Conservation (phyloP, 2,113 vertebrate species). For the Nesoenas mayeri region DNA sequence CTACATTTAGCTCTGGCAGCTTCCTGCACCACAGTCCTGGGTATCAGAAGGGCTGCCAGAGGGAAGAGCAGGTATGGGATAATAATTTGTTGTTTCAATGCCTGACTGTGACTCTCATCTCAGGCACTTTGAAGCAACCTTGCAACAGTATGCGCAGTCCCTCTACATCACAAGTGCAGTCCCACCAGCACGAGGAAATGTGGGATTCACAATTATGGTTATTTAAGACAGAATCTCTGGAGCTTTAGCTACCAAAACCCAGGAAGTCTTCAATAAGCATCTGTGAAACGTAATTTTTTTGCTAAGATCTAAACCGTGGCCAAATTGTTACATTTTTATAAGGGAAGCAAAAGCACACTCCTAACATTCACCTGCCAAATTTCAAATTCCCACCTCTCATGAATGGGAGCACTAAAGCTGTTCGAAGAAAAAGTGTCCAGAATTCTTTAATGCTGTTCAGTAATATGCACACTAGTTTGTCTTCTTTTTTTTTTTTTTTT, state of each 20-base stretch:
- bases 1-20: background rate
- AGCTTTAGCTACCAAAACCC: background rate
- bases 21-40: background rate
- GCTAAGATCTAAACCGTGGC: background rate
- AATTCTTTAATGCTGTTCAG: conserved; percentile 18
- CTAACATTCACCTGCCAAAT: background rate
- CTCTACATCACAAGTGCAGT: background rate
- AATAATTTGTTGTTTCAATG: background rate
- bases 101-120: background rate
- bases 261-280: conserved; percentile 7
- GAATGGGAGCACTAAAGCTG: background rate
- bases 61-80: background rate
- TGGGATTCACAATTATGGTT: background rate
- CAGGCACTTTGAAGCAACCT: background rate
- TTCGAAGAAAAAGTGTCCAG: conserved; percentile 28
- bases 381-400: background rate
- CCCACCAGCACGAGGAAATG: background rate
- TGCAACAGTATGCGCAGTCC: background rate
- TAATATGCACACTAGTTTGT: background rate
- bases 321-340: conserved; percentile 4
- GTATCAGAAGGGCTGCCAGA: background rate
- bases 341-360: background rate
- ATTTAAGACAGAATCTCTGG: conserved; percentile 5
- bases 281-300: background rate
- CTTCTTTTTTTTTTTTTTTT: too few species aligned